Percentiles rank a stretch among this genome's conserved stretches.
Conservation (phyloP, 2,113 vertebrate genomes). For the Potamarius usumacintae region DNA sequence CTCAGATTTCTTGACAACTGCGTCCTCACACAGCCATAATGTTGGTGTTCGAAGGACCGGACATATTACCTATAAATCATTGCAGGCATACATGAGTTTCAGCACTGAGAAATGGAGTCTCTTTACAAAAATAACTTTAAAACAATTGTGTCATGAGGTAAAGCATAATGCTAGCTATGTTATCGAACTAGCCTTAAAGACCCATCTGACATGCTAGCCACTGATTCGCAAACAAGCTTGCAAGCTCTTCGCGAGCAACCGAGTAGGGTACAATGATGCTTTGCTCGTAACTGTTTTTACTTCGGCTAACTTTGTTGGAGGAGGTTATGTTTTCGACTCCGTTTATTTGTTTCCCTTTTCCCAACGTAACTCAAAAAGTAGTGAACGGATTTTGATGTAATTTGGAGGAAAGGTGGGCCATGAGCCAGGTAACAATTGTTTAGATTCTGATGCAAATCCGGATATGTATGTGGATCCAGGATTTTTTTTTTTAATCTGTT, state of each 20-base stretch:
- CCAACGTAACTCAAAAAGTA: too few relatives aligned
- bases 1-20: not conserved
- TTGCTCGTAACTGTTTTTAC: not conserved
- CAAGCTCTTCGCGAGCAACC: not conserved
- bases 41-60: not conserved
- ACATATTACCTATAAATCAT: not conserved
- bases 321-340: too few relatives aligned
- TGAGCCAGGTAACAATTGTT: too few relatives aligned
- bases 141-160: not conserved
- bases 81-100: not conserved
- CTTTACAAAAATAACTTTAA: not conserved
- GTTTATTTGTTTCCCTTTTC: too few relatives aligned
- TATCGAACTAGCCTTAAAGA: not conserved
- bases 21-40: not conserved
- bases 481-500: too few relatives aligned
- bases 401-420: too few relatives aligned
- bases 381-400: too few relatives aligned
- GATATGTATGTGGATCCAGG: too few relatives aligned
- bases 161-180: not conserved
- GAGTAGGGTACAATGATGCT: not conserved
- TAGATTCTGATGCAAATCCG: too few relatives aligned
- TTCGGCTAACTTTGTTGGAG: too few relatives aligned
- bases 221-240: not conserved
- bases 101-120: not conserved
- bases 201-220: not conserved